Base-by-base conservation (phyloP, 2,888 invertebrate species). In the Oxytorus armatus region DNA sequence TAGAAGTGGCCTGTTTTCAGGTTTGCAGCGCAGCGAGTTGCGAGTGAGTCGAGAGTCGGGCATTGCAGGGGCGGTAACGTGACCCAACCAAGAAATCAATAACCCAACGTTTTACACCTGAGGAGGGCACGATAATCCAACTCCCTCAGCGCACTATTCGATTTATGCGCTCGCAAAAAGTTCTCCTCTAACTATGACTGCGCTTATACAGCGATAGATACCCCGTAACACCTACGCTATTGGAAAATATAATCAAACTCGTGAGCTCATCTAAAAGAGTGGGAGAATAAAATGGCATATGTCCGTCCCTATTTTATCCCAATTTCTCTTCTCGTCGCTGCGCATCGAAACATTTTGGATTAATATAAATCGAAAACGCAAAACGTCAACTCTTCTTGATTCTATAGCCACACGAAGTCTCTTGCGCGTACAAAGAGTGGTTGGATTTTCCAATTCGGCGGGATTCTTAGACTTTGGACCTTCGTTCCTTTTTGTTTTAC, bases 31-130 rank as follows among this genome's bases (percentile, higher is more conserved):
- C 69, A 74, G 55, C 42, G 47, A 66, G 63, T 59, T 55, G 66
- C 29, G 66, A 57, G 59, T 47, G 47, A 57, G 49, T n/a, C 47
- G 3, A 55, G 59, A 33, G 57, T 14, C 61, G 70, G 29, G 42
- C 42, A 44, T 55, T 57, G 55, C 73, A 77, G 57, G 63, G 74
- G 76, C 72, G 82, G 82, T 82, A 84, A 85, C 81, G 79, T 84
- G 85, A 86, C 86, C 84, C 82, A 86, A 86, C 83, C 78, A 57
- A 82, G 81, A 84, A 85, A 87, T 87, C 87, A 84, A 87, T 87
- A 86, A 87, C 82, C 81, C 82, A 79, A 79, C 85, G 83, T 84
- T 84, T 85, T 84, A 81, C 82, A 84, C 84, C 84, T 84, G 84
- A 83, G 79, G 72, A 83, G 79, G 59, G 49, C 53, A 82, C 77